Evolutionary conservation across 2,888 invertebrate genomes (phyloP), one percentile per base, ranked within the genome.

Genomic region (Drosophila austrosaltans): DNA sequence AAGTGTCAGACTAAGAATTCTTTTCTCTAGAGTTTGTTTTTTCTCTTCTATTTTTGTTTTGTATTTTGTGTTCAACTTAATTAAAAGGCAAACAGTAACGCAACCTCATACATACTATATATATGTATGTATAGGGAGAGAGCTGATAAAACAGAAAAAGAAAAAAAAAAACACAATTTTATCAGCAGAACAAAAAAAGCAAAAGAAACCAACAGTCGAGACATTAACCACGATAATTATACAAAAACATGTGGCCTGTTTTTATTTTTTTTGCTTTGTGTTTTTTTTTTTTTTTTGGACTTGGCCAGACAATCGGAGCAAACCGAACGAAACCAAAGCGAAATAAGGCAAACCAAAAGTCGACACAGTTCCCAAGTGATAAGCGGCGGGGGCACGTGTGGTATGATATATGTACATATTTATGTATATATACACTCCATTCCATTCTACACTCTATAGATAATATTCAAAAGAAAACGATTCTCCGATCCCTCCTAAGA

Each of bases 141-240:
- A 32, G 53, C 70, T 76, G 75, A 78, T 73, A 78, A 79, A 69
- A 75, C 54, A 61, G 39, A 56, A n/a, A 60, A 53, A 25, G 53
- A 22, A 22, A 28, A 53, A 56, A 54, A 12, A 69, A 69, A 74
- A 70, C 62, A 42, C 28, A 63, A 59, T 56, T 83, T 83, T 83
- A 83, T 83, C 83, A 83, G 83, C 70, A 63, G 28, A 66, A 28
- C 63, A 62, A 74, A 57, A 70, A 63, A 61, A 44, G 44, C 42
- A 66, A 36, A 36, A 54, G 25, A 66, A 68, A 74, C 63, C 63
- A 61, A 62, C 30, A 62, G 78, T 75, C 72, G 76, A 73, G 87
- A 87, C 85, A 83, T 82, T 87, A 83, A 83, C 85, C 86, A 87
- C 86, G 85, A 83, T 83, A 83, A 87, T 83, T 83, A 87, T 83